Evolutionary conservation across 2,113 vertebrate species (phyloP), one percentile per base, ranked within the genome.

Genomic region (Bos taurus): DNA sequence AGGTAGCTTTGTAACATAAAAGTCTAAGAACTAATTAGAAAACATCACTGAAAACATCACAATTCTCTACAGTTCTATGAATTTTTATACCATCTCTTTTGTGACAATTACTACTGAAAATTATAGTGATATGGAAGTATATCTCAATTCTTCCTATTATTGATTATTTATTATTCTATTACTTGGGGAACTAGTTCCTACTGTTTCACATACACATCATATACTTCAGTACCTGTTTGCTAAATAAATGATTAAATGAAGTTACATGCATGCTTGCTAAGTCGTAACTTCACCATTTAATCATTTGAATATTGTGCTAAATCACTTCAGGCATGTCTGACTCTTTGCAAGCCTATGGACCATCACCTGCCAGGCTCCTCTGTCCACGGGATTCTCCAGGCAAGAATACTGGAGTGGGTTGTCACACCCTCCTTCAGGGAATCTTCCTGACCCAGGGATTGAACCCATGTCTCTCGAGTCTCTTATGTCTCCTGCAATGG

Each of bases 171-270:
- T 56, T 83, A 36, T 57, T 97, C 12, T 93, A 57, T 86, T 57
- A 90, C 21, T 93, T 78, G 19, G 83, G 19, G 28, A 97, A 57
- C 28, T 94, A 94, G 62, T 36, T 95, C 28, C 67, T 87, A 50
- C 57, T 86, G 21, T 71, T 88, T 21, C 78, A 67, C 11, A 14
- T 81, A 80, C 1, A 80, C 50, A 97, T 36, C 54, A 43, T 93
- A 33, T n/a, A n/a, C 25, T 85, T 90, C 6, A 88, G 48, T 84
- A 89, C 25, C 33, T 90, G 14, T 85, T 93, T 94, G 48, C 67
- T 92, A 19, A 86, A 78, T 82, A 13, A 95, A 90, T 93, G 62
- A 59, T 95, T 84, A 95, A 93, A 91, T 92, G 30, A 85, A 16
- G 30, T 59, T 94, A 50, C n/a, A 50, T 8, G n/a, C n/a, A 40